Evolutionary conservation across 2,888 invertebrate genomes (phyloP).

Genomic region (Drosophila greeni): DNA sequence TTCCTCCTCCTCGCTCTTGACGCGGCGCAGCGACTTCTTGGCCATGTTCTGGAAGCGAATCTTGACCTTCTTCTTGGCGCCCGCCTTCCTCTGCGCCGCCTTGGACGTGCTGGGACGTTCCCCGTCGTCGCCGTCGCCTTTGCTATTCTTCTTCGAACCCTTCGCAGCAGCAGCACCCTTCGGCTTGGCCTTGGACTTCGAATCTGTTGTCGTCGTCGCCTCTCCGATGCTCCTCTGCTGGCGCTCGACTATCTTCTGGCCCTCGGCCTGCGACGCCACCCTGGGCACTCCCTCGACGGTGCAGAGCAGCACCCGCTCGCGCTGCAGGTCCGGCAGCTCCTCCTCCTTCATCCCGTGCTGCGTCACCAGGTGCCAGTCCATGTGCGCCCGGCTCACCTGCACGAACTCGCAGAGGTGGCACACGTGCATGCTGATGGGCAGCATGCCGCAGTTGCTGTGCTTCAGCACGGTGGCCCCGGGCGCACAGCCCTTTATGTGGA

Average conservation of each 20-base stretch:
- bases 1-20: neutral
- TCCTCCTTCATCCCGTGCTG: slow-evolving; percentile 64
- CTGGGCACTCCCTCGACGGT: slow-evolving; percentile 16
- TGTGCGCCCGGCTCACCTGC: slow-evolving; percentile 82
- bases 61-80: neutral
- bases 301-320: slow-evolving; percentile 42
- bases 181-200: neutral
- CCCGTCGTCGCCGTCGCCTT: neutral
- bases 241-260: neutral
- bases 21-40: slow-evolving; percentile 4
- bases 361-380: slow-evolving; percentile 82
- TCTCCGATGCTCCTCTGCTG: neutral
- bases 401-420: slow-evolving; percentile 87
- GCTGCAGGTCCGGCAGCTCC: neutral
- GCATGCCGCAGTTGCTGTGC: neutral
- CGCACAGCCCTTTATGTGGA: slow-evolving; percentile 45
- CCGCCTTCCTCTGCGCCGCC: neutral
- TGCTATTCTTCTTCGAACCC: neutral
- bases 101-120: neutral
- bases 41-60: neutral
- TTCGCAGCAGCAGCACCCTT: neutral
- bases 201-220: too few relatives aligned
- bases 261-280: neutral
- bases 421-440: slow-evolving; percentile 80
- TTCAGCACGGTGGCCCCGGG: slow-evolving; percentile 18